phyloP scores from a whole-genome alignment of 2,888 invertebrate species.

The Habrosyne pyritoides region DNA sequence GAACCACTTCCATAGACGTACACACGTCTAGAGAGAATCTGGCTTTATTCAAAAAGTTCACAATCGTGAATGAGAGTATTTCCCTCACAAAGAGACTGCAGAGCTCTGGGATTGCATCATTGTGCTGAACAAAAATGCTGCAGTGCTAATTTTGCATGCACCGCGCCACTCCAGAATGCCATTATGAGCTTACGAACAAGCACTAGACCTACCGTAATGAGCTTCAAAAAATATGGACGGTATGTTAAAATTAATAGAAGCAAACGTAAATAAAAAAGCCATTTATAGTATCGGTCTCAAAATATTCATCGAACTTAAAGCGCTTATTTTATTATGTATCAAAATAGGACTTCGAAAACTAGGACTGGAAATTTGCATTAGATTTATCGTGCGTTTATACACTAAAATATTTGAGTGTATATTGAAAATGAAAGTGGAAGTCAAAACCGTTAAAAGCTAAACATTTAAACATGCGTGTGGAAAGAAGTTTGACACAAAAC shows the following conservation, averaged over 20 bases:
- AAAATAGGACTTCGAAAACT: too few relatives aligned
- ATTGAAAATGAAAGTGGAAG: neutral
- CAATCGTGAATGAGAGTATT: slow-evolving; percentile 63
- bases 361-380: neutral
- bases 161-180: slow-evolving; percentile 58
- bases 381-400: neutral
- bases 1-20: slow-evolving; percentile 53
- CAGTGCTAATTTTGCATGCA: slow-evolving; percentile 73
- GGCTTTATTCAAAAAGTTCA: slow-evolving; percentile 70
- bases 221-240: slow-evolving; percentile 32
- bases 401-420: neutral
- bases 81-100: slow-evolving; percentile 65
- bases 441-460: slow-evolving; percentile 7
- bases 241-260: too few relatives aligned
- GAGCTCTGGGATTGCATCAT: slow-evolving; percentile 71
- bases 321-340: too few relatives aligned
- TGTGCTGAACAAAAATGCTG: slow-evolving; percentile 75
- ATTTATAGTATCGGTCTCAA: too few relatives aligned
- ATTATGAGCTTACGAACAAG: slow-evolving; percentile 58
- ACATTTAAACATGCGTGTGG: slow-evolving; percentile 8
- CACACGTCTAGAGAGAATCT: slow-evolving; percentile 49
- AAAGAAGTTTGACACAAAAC: slow-evolving; percentile 22
- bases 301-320: too few relatives aligned
- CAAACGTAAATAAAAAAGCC: too few relatives aligned
- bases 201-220: slow-evolving; percentile 44